These are phyloP conservation scores for Tholera decimalis DNA, from an alignment of 2,888 invertebrate genomes.

Conservation along the genomic window DNA sequence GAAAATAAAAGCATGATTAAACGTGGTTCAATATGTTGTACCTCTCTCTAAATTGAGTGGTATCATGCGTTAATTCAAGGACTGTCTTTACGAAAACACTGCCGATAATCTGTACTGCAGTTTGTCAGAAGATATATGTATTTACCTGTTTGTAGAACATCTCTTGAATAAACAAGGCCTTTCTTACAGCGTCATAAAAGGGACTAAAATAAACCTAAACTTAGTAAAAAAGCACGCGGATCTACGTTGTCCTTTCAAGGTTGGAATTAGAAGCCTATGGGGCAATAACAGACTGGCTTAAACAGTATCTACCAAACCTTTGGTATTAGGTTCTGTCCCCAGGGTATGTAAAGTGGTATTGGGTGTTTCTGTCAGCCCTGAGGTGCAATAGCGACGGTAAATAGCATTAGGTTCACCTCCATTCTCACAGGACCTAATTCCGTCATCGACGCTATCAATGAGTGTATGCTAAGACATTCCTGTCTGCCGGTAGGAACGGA, in stretches of 20 bases:
- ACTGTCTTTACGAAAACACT: no score
- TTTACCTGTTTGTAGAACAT: no score
- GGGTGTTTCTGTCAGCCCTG: conserved; percentile 45
- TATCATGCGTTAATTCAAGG: no score
- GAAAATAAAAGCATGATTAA: no score
- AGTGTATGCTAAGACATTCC: conserved; percentile 15
- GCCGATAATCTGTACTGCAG: no score
- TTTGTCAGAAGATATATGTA: no score
- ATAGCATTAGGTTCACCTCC: conserved; percentile 34
- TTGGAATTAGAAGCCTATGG: neutral
- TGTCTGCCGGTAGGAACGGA: neutral
- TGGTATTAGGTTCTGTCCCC: conserved; percentile 28
- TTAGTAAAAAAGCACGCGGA: neutral
- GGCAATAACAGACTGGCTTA: neutral
- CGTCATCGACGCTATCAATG: conserved; percentile 40
- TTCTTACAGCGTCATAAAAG: neutral
- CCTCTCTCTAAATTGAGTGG: no score
- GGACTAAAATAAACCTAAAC: neutral
- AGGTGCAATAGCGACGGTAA: conserved; percentile 49
- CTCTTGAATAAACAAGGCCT: neutral
- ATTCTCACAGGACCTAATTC: conserved; percentile 36
- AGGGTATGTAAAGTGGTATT: conserved; percentile 38
- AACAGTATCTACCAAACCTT: neutral
- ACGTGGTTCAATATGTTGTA: no score
- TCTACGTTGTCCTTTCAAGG: neutral